These are phyloP conservation scores for Poecilia wingei DNA, from an alignment of 2,797 vertebrate genomes.

Conservation along the genomic window DNA sequence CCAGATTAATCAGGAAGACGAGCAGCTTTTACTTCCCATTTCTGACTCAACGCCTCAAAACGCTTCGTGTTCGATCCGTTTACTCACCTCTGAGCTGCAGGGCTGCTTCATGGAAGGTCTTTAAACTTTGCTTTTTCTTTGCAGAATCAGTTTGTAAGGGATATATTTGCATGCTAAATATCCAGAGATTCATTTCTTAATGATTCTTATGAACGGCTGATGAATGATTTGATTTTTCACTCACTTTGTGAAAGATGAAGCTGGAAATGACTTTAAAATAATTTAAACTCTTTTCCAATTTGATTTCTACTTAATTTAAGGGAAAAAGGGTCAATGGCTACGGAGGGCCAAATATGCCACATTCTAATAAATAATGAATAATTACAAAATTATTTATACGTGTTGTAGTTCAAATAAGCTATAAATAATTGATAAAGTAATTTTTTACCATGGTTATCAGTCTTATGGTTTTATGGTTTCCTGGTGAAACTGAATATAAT, in stretches of 20 bases:
- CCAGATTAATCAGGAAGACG: constrained; percentile 23
- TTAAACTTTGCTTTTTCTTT: not conserved
- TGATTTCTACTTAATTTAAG: not conserved
- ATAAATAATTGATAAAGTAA: not conserved
- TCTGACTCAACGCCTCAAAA: not conserved
- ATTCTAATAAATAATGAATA: not conserved
- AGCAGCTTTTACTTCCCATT: not conserved
- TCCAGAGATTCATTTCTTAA: not conserved
- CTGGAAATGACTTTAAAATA: not conserved
- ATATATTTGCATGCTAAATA: not conserved
- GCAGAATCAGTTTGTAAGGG: not conserved
- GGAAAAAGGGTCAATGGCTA: not conserved
- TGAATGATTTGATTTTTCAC: not conserved
- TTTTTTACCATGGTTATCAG: not conserved
- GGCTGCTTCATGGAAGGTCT: not conserved
- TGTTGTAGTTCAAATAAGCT: not conserved
- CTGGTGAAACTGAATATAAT: not conserved
- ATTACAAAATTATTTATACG: not conserved
- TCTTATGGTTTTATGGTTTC: not conserved
- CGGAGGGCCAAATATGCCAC: not conserved
- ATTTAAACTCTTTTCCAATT: not conserved
- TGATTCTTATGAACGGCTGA: not conserved
- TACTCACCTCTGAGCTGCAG: not conserved
- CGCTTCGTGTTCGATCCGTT: not conserved
- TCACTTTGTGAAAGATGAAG: not conserved